Base-by-base conservation (phyloP, 1,140 invertebrate species). In the Drosophila kurseongensis region DNA sequence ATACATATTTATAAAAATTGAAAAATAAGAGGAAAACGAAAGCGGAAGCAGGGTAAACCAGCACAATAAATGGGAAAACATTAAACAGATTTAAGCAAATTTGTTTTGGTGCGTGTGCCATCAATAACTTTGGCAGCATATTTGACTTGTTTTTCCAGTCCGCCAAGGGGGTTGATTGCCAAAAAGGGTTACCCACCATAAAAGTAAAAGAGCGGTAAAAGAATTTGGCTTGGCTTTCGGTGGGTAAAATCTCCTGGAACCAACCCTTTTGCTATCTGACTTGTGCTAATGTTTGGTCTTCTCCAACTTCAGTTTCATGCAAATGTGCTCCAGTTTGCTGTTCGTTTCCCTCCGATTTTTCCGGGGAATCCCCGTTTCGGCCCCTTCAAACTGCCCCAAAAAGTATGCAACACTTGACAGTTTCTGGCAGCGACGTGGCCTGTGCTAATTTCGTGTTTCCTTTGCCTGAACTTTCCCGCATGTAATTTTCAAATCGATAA, bases 21-120 rank as follows among this genome's bases (percentile, higher is more conserved):
- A 85, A 85, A 82, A 51, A 36, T 38, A 32, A 10, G 55, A 16
- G 50, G 14, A 47, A 35, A 60, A 29, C 32, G 29, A 40, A 52
- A 27, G n/a, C 32, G 40, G 18, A 23, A 47, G 29, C 8, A 18
- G 36, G n/a, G 38, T 23, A 65, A 63, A 44, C 44, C 42, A 38
- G 41, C 63, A 78, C 76, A 83, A 88, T 80, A 88, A 88, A 88
- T 88, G 80, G 52, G 57, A 82, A 84, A 88, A 88, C 84, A 88
- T 88, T 88, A 88, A 88, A 88, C 81, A 88, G 84, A 88, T 88
- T 88, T 88, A 84, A 89, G 80, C 81, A 89, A 88, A 88, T 89
- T 88, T 89, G 84, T 88, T 88, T 89, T 88, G 80, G 65, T 89
- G 84, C 84, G 84, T 89, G 77, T 40, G 80, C 73, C 84, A 88